phyloP scores from a whole-genome alignment of 1,140 invertebrate genomes.

The Condylostylus longicornis region DNA sequence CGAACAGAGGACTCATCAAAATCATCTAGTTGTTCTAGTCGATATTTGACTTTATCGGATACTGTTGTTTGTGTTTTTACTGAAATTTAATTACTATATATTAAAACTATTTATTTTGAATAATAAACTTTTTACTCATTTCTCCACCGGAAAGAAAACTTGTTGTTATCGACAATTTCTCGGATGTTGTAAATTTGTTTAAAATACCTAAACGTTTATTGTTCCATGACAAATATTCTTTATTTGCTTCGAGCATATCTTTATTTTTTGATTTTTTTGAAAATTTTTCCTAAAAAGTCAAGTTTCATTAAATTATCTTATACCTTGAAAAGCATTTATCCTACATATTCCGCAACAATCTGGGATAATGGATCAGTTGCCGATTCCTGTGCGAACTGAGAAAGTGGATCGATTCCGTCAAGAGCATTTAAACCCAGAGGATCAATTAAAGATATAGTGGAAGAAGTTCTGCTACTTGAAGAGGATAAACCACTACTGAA shows the following conservation, averaged over 20 bases:
- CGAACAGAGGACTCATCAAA: slow-evolving; percentile 79
- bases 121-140: slow-evolving; percentile 43
- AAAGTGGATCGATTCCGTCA: slow-evolving; percentile 59
- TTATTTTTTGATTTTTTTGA: slow-evolving; percentile 35
- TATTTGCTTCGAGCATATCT: slow-evolving; percentile 22
- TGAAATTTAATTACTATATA: slow-evolving; percentile 20
- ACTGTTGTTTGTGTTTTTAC: slow-evolving; percentile 62
- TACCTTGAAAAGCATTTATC: slow-evolving; percentile 9
- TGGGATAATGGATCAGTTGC: slow-evolving; percentile 44
- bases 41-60: slow-evolving; percentile 80
- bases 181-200: slow-evolving; percentile 78
- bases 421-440: slow-evolving; percentile 43
- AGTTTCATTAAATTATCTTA: slow-evolving; percentile 33
- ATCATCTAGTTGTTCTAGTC: slow-evolving; percentile 86
- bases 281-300: slow-evolving; percentile 19
- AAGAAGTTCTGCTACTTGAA: slow-evolving; percentile 7
- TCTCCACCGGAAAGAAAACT: slow-evolving; percentile 69
- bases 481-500: not conserved
- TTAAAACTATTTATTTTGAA: slow-evolving; percentile 1
- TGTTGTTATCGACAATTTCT: slow-evolving; percentile 76
- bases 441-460: slow-evolving; percentile 26
- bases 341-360: slow-evolving; percentile 45
- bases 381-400: slow-evolving; percentile 41
- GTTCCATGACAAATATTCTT: slow-evolving; percentile 59
- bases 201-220: slow-evolving; percentile 55